Evolutionary conservation across 2,797 vertebrate species (phyloP), one percentile per base, ranked within the genome.

Genomic region (Myoxocephalus aenaeus): DNA sequence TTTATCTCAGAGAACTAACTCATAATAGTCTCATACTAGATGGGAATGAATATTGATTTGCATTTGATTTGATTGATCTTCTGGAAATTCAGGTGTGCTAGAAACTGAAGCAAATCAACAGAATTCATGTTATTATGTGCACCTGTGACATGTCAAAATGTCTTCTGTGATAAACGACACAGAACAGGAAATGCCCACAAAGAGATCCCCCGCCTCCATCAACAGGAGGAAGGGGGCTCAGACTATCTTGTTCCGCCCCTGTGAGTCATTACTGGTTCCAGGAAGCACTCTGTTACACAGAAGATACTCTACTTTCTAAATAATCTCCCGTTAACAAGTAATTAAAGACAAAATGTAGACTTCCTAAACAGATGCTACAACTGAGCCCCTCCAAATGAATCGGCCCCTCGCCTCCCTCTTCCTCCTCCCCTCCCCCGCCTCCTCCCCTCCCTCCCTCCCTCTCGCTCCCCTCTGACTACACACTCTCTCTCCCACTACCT

Each of bases 401-500:
- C 74, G 9, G 44, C 76, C 83, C 76, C 75, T 65, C 32, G 56
- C 82, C 76, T 38, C 38, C n/a, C 66, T 38, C 56, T 5, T 51
- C 46, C 51, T 57, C 29, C 34, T 9, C 50, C 46, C n/a, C 27
- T 17, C 42, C 74, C 50, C 1, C 13, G 56, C 88, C 22, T 13
- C 34, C 40, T 20, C 36, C 44, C 17, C 17, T 8, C 40, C 14
- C 42, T 44, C 42, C 14, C 70, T 70, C 70, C 54, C 84, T 75
- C 82, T 86, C 89, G 46, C 86, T 83, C 85, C 84, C 77, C 76
- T 85, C 83, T 88, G 87, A 89, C 81, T 90, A 86, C 87, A 87
- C 87, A 84, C 85, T 85, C 88, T 82, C 90, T 66, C 89, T 86
- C 81, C 80, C 83, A 83, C 88, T 90, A 88, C 92, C 88, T 90